These are phyloP conservation scores for Scaptomyza polygonia DNA, from an alignment of 2,888 invertebrate genomes.

Conservation along the genomic window DNA sequence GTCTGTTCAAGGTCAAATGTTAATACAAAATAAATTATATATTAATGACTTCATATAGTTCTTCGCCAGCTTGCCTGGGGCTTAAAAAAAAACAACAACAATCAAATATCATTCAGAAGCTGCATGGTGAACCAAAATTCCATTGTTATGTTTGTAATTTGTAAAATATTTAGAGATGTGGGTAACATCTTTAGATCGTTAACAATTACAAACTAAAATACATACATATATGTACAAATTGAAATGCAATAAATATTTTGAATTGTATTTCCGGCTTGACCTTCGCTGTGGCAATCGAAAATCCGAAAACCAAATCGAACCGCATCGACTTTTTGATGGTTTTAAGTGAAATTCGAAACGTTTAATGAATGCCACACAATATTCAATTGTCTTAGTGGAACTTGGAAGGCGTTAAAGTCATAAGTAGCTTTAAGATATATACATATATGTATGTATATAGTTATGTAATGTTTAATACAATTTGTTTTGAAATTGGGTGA, in stretches of 20 bases:
- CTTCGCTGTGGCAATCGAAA: constrained; percentile 64
- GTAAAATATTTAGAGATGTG: constrained; percentile 5
- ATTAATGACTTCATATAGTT: not conserved
- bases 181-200: constrained; percentile 55
- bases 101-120: constrained; percentile 43
- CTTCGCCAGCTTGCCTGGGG: not conserved
- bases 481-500: constrained; percentile 74
- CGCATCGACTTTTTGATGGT: constrained; percentile 42
- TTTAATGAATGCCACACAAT: constrained; percentile 64
- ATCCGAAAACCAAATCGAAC: constrained; percentile 38
- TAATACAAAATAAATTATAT: not conserved
- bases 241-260: constrained; percentile 71
- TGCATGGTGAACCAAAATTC: constrained; percentile 4
- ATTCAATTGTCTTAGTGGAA: constrained; percentile 72
- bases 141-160: constrained; percentile 28
- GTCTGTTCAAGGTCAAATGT: not conserved
- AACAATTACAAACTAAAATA: constrained; percentile 57
- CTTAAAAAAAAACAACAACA: constrained; percentile 1
- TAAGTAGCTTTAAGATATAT: constrained; percentile 6
- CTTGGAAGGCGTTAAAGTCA: constrained; percentile 31
- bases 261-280: constrained; percentile 59
- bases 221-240: constrained; percentile 60
- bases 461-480: constrained; percentile 25
- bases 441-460: constrained; percentile 9
- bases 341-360: constrained; percentile 75